A percentile compares a stretch with the other conserved stretches of the same genome.
Evolutionary conservation across 2,797 vertebrate species (phyloP).

Genomic region (Megalops cyprinoides): DNA sequence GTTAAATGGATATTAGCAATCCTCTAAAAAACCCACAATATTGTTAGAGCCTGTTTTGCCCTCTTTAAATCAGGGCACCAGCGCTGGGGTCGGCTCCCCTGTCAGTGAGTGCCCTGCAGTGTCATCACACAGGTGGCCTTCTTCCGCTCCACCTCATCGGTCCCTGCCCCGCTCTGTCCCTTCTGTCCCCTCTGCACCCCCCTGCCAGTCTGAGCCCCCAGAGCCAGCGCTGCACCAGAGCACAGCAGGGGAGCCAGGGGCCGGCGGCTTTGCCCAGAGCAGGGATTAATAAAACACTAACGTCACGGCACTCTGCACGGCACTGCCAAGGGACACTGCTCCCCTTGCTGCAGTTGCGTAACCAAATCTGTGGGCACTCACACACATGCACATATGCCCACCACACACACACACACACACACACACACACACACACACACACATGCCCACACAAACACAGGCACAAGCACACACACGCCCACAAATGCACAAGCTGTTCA

Average conservation of each 20-base stretch:
- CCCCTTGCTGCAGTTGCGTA: constrained; percentile 37
- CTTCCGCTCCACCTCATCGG: too few relatives aligned
- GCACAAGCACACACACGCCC: not conserved
- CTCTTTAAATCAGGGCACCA: too few relatives aligned
- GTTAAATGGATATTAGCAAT: too few relatives aligned
- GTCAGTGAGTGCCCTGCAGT: too few relatives aligned
- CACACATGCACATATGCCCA: constrained; percentile 29
- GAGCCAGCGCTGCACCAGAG: constrained; percentile 22
- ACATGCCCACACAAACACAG: not conserved
- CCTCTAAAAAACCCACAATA: too few relatives aligned
- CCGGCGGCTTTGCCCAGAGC: not conserved
- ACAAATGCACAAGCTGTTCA: constrained; percentile 30
- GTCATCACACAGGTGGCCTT: constrained; percentile 40
- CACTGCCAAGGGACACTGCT: constrained; percentile 2
- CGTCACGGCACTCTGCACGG: not conserved
- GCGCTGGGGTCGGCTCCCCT: too few relatives aligned
- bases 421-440: constrained; percentile 40
- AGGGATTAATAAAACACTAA: not conserved
- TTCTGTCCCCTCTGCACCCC: too few relatives aligned
- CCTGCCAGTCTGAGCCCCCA: constrained; percentile 2
- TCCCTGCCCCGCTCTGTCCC: too few relatives aligned
- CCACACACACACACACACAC: constrained; percentile 27
- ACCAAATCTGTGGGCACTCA: constrained; percentile 39
- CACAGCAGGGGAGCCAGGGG: not conserved
- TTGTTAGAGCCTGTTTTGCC: too few relatives aligned